Evolutionary conservation across 2,113 vertebrate species (phyloP).

Genomic region (Nothoprocta pentlandii): DNA sequence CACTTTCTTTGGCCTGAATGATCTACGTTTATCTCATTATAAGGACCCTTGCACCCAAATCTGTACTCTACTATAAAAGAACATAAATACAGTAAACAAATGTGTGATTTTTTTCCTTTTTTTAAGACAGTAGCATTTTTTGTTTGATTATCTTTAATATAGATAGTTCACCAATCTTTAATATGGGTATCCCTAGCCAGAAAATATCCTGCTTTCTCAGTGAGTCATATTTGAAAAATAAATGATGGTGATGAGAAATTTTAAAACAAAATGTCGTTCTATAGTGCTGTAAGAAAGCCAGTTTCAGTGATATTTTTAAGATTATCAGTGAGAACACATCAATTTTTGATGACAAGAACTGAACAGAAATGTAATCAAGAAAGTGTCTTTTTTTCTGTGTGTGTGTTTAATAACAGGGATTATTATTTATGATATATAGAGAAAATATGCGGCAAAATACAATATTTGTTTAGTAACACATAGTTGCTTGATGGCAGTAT

Average conservation of each 20-base stretch:
- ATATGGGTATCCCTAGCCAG: not conserved
- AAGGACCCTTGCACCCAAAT: not conserved
- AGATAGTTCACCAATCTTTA: not conserved
- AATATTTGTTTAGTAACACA: conserved; percentile 3
- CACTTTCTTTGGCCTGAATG: not conserved
- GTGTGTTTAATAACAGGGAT: not conserved
- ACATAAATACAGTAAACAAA: not conserved
- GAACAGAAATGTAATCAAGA: not conserved
- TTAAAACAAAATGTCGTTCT: conserved; percentile 18
- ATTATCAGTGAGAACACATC: conserved; percentile 10
- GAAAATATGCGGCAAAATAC: not conserved
- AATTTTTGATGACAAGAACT: not conserved
- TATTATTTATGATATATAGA: not conserved
- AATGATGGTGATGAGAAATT: conserved; percentile 7
- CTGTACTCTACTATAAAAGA: not conserved
- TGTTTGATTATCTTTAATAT: not conserved
- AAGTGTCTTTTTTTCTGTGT: conserved; percentile 6
- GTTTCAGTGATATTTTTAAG: conserved; percentile 34
- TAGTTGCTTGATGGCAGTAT: not conserved
- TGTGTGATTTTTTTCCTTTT: not conserved
- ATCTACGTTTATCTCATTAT: not conserved
- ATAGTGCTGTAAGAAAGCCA: not conserved
- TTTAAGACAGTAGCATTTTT: not conserved
- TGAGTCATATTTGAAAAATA: not conserved
- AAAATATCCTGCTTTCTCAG: conserved; percentile 2